Evolutionary conservation across 1,140 invertebrate genomes (phyloP).

Genomic region (Leptinotarsa lineolata): DNA sequence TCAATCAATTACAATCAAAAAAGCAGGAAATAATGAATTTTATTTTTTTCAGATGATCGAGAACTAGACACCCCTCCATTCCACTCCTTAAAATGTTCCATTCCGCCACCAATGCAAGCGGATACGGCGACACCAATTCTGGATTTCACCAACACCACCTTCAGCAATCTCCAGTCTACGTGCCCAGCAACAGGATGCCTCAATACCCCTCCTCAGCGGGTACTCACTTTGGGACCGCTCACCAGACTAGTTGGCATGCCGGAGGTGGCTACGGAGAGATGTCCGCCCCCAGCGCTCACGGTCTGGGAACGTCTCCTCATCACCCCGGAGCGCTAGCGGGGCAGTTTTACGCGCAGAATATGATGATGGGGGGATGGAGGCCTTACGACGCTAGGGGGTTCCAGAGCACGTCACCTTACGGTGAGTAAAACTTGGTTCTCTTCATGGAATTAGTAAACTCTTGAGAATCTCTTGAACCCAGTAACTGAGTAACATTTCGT

Average conservation of each 20-base stretch:
- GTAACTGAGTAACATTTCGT: too few relatives aligned
- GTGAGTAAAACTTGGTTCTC: conserved; percentile 53
- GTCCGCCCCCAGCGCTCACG: conserved; percentile 48
- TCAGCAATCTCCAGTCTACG: conserved; percentile 60
- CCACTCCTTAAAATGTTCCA: conserved; percentile 50
- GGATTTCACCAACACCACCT: conserved; percentile 52
- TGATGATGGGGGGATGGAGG: conserved; percentile 79
- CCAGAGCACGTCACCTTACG: conserved; percentile 75
- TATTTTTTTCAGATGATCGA: conserved; percentile 36
- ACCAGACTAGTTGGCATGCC: conserved; percentile 51
- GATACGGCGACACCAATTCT: conserved; percentile 55
- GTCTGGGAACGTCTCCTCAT: conserved; percentile 44
- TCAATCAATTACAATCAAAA: too few relatives aligned
- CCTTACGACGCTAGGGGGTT: conserved; percentile 75
- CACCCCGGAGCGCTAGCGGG: conserved; percentile 53
- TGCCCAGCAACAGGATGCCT: conserved; percentile 58
- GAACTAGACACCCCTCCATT: conserved; percentile 15
- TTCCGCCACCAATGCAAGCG: conserved; percentile 52
- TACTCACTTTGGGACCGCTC: conserved; percentile 48
- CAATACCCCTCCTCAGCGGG: conserved; percentile 55
- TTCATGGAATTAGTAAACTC: background rate
- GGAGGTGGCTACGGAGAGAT: conserved; percentile 53
- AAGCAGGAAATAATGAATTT: background rate
- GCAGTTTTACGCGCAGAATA: conserved; percentile 72
- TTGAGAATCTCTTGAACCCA: too few relatives aligned